Base-by-base conservation (phyloP, 1,140 invertebrate species). In the Brachionus manjavacas region DNA sequence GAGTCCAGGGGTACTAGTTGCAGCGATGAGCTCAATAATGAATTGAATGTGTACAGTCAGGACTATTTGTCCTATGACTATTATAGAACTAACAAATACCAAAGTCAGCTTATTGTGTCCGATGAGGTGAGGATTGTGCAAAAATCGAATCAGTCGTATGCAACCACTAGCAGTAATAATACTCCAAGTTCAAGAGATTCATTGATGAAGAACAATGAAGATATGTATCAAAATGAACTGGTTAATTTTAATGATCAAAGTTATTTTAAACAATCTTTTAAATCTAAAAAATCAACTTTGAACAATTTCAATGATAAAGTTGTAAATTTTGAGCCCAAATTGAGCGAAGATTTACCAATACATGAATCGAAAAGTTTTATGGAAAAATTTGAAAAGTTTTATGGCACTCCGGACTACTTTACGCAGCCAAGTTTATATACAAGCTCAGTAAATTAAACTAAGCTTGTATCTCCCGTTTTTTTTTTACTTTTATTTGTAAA, bases 41-140 rank as follows among this genome's bases (percentile, higher is more conserved):
- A 76, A 3, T 23, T 76, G 20, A 76, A 76, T 49, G 72, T 76
- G 20, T 76, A 76, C 11, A 76, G 72, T 31, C 72, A 76, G 52
- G 72, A 76, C 4, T 46, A 14, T 20, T 35, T 41, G 20, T 35
- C 70, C 2, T 41, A 74, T 41, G 70, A 74, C 12, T 74, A 41
- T 41, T 43, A 41, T 16, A 74, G 70, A 20, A 23, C 52, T 41
- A 43, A 74, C 31, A 74, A 39, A n/a, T 43, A 74, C 14, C 31
- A 39, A 4, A 43, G 39, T 74, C 31, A 74, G 16, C 11, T 74
- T 8, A 20, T 74, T n/a, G 70, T 74, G 14, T 41, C 70, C 8
- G 70, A 74, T 41, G 70, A 74, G 16, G 12, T 41, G 14, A 74
- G 39, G 46, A n/a, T 49, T 6, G 43, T 76, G 25, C 72, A 76